Evolutionary conservation across 2,797 vertebrate species (phyloP), one percentile per base, ranked within the genome.

Genomic region (Smutsia temminckii): DNA sequence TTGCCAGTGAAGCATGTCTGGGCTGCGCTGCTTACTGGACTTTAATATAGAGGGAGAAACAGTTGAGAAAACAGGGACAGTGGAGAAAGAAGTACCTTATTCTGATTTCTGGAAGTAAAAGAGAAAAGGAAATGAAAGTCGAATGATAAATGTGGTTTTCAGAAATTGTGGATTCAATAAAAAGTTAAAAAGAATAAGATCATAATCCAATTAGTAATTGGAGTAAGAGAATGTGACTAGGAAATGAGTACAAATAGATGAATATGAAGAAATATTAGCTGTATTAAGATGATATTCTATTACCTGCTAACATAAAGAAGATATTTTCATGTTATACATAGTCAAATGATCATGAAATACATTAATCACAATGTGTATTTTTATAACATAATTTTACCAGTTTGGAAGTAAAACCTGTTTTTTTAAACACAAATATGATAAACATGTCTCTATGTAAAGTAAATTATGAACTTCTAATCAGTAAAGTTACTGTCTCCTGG

Each of bases 321-420:
- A 53, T 85, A 94, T 88, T 96, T 96, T 91, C 79, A 68, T 46
- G 17, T 46, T 85, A 51, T 34, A 66, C 7, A 77, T 53, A 42
- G 4, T 42, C 1, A 93, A 83, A 17, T 11, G 1, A 25, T 20
- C 85, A 6, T 64, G 17, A 89, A 68, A 77, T 71, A 55, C 51
- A 49, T 13, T 85, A 85, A 84, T 59, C 2, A 49, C 2, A 37
- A 1, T 0, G 40, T n/a, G 11, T 29, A 74, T 42, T 91, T 89
- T 94, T 81, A 9, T 3, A 91, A 85, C 59, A 46, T 63, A 51
- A 68, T 59, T 94, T 74, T 4, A 89, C 5, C 34, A 68, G 6
- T 92, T 91, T 95, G 1, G 7, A 86, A 89, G 29, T 1, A 89
- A 71, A 88, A 51, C 23, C 8, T 71, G 6, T 46, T 17, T 18